phyloP scores from a whole-genome alignment of 2,888 invertebrate genomes.

The Clepsis dumicolana region DNA sequence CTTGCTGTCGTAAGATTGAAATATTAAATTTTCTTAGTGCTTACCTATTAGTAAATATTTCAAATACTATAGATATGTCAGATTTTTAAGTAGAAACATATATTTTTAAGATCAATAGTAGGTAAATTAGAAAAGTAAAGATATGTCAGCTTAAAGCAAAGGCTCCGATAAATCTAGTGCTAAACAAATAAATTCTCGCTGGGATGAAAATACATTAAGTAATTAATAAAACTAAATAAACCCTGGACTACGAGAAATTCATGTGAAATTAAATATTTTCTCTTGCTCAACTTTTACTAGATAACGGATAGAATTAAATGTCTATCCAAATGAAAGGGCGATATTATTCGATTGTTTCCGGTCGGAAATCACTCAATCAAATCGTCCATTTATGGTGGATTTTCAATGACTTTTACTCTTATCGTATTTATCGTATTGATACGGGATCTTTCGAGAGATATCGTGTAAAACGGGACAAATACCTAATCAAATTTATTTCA shows the following conservation, averaged over 20 bases:
- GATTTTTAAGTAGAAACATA: background rate
- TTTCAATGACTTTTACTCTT: background rate
- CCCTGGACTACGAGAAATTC: constrained; percentile 6
- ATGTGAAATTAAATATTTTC: constrained; percentile 24
- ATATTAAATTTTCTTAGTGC: too few species aligned
- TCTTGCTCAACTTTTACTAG: constrained; percentile 1
- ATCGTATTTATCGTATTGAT: background rate
- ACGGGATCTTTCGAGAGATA: background rate
- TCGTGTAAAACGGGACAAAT: background rate
- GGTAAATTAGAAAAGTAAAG: background rate
- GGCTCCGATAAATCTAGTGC: background rate
- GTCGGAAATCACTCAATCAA: constrained; percentile 9
- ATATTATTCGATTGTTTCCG: constrained; percentile 14
- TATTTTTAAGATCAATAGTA: background rate
- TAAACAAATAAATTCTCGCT: constrained; percentile 9
- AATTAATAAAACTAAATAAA: constrained; percentile 27
- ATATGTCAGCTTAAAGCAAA: background rate
- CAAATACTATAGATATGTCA: too few species aligned
- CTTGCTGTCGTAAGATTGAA: background rate
- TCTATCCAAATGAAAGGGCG: constrained; percentile 9
- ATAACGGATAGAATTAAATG: constrained; percentile 18
- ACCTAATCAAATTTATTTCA: too few species aligned
- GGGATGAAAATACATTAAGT: constrained; percentile 13
- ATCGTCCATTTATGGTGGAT: constrained; percentile 1
- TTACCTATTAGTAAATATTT: too few species aligned